A percentile compares a stretch with the other conserved stretches of the same genome.
phyloP scores from a whole-genome alignment of 2,888 invertebrate genomes.

The Mythimna loreyi region DNA sequence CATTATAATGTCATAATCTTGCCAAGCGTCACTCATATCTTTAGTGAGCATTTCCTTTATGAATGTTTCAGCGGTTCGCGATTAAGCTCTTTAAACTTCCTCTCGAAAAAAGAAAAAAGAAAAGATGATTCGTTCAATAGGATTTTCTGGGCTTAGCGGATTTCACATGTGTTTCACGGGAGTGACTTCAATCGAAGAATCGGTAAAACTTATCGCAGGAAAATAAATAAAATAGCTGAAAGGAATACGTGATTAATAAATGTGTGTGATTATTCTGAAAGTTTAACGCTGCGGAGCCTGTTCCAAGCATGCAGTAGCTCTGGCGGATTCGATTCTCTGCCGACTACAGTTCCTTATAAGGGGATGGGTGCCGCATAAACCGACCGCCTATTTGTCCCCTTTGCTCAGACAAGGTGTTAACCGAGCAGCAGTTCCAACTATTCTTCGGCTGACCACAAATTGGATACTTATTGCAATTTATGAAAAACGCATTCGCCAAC shows the following conservation, averaged over 20 bases:
- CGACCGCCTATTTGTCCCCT: constrained; percentile 84
- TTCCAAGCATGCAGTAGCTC: constrained; percentile 55
- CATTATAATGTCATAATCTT: constrained; percentile 67
- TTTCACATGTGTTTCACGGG: constrained; percentile 78
- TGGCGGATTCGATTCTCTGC: constrained; percentile 72
- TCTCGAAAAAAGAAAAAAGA: constrained; percentile 74
- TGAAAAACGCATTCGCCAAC: constrained; percentile 65
- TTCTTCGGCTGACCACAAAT: constrained; percentile 76
- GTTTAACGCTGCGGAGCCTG: constrained; percentile 46
- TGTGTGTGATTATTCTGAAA: constrained; percentile 41
- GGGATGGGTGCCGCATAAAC: constrained; percentile 78
- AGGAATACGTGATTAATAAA: constrained; percentile 41
- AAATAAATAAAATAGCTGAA: constrained; percentile 37
- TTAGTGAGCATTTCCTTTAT: constrained; percentile 71
- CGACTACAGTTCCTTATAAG: constrained; percentile 77
- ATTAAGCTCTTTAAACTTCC: constrained; percentile 74
- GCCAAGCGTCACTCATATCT: constrained; percentile 63
- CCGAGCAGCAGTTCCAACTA: constrained; percentile 73
- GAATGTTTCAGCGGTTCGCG: constrained; percentile 68
- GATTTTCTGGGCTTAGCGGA: constrained; percentile 83
- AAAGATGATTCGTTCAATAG: constrained; percentile 71
- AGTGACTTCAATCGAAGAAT: constrained; percentile 31
- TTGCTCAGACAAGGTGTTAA: constrained; percentile 83
- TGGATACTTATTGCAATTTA: constrained; percentile 67
- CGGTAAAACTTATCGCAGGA: constrained; percentile 21